Evolutionary conservation across 2,888 invertebrate genomes (phyloP).

Genomic region (Leucophenga maculata): DNA sequence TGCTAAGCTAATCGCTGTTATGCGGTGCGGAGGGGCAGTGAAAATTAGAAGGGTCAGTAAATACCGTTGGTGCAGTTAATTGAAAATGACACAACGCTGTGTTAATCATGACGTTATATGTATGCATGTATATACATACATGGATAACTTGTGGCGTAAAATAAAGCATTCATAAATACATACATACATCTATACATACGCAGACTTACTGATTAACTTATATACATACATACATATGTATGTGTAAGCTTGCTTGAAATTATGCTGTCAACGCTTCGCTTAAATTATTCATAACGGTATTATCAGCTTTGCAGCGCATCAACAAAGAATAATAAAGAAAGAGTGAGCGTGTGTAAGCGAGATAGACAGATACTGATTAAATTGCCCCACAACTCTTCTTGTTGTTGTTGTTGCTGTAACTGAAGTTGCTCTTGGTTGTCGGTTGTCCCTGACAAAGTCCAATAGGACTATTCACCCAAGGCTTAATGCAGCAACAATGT

Average conservation of each 20-base stretch:
- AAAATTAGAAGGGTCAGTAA: not conserved
- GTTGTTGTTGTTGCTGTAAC: slow-evolving; percentile 16
- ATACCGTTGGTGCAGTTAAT: not conserved
- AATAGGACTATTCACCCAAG: slow-evolving; percentile 9
- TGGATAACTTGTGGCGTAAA: too few relatives aligned
- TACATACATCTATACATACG: slow-evolving; percentile 33
- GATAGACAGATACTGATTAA: slow-evolving; percentile 50
- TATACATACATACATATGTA: not conserved
- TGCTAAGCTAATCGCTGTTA: too few relatives aligned
- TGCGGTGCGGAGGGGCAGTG: too few relatives aligned
- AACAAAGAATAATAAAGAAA: too few relatives aligned
- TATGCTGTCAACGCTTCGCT: slow-evolving; percentile 23
- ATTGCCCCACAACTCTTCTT: slow-evolving; percentile 42
- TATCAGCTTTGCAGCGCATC: slow-evolving; percentile 55
- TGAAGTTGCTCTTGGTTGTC: not conserved
- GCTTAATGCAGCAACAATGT: not conserved
- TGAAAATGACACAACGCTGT: not conserved
- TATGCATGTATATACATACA: too few relatives aligned
- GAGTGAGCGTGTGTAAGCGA: slow-evolving; percentile 22
- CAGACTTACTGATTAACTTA: slow-evolving; percentile 16
- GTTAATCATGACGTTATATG: not conserved
- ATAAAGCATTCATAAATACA: not conserved
- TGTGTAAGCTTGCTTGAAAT: not conserved
- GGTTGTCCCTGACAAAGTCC: slow-evolving; percentile 12
- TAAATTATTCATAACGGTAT: slow-evolving; percentile 63